Percentiles rank a stretch among this genome's conserved stretches.
Evolutionary conservation across 37 sponge, comb jelly and placozoan species (phyloP).

Genomic region (Beroe forskalii): DNA sequence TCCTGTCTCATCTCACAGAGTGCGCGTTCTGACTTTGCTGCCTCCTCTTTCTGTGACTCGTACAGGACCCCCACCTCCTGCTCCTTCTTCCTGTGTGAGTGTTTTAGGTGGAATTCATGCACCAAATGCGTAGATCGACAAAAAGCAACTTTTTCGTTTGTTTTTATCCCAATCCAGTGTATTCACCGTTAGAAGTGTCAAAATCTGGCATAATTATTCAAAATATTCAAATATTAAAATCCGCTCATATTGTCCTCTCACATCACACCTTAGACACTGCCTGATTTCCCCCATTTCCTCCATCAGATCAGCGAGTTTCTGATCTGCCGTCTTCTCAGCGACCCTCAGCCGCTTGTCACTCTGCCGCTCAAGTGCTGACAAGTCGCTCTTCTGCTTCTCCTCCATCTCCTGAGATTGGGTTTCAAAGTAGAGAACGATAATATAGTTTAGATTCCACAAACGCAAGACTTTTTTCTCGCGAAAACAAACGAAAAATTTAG

Average conservation of each 20-base stretch:
- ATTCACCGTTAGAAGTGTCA: too few relatives aligned
- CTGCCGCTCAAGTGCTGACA: conserved; percentile 6
- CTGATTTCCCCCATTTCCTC: background rate
- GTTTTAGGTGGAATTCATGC: too few relatives aligned
- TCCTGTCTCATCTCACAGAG: background rate
- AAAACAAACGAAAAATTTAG: too few relatives aligned
- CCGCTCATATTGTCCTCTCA: too few relatives aligned
- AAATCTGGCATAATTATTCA: too few relatives aligned
- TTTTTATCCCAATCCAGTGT: too few relatives aligned
- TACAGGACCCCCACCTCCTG: conserved; percentile 15
- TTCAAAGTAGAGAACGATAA: background rate
- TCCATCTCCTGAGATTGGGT: conserved; percentile 7
- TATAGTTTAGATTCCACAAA: too few relatives aligned
- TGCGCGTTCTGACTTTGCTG: background rate
- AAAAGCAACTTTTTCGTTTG: too few relatives aligned
- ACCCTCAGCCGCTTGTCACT: background rate
- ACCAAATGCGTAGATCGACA: too few relatives aligned
- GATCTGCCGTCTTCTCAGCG: conserved; percentile 6
- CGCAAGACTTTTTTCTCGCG: too few relatives aligned
- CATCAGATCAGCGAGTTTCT: background rate
- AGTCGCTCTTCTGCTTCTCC: background rate
- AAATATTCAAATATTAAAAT: too few relatives aligned
- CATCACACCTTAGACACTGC: background rate
- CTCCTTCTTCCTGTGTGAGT: conserved; percentile 19
- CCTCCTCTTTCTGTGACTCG: background rate